These are phyloP conservation scores for Scortum barcoo DNA, from an alignment of 2,113 vertebrate genomes.

Conservation along the genomic window DNA sequence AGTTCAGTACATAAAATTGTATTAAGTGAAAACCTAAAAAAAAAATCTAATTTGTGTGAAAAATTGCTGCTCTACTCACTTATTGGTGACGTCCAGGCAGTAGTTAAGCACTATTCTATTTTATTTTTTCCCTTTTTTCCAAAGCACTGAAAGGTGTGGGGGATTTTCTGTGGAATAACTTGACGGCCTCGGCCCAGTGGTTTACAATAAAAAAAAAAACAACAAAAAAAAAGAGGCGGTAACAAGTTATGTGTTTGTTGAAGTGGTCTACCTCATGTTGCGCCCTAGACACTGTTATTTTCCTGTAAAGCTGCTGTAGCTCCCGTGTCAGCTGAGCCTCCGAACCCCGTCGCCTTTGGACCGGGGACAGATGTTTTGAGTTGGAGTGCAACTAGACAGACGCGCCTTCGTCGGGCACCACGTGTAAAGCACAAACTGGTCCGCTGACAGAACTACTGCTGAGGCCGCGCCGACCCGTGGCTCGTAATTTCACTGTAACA, in stretches of 20 bases:
- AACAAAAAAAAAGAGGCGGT: constrained; percentile 40
- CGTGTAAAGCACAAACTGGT: constrained; percentile 7
- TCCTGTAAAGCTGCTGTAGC: constrained; percentile 62
- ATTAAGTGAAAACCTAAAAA: constrained; percentile 38
- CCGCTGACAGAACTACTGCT: constrained; percentile 16
- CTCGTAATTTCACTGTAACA: constrained; percentile 15
- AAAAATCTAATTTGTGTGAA: constrained; percentile 25
- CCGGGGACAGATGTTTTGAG: constrained; percentile 9
- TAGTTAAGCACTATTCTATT: constrained; percentile 34
- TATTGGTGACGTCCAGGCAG: constrained; percentile 20
- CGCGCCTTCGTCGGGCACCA: neutral
- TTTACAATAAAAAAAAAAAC: no score
- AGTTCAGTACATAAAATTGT: constrained; percentile 20
- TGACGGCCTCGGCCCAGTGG: constrained; percentile 37
- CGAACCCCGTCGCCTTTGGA: neutral
- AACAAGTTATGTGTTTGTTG: constrained; percentile 29
- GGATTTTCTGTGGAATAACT: constrained; percentile 38
- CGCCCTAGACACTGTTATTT: constrained; percentile 41
- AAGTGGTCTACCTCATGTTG: constrained; percentile 71
- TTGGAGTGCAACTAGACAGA: neutral
- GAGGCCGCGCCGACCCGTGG: neutral
- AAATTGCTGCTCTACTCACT: constrained; percentile 47
- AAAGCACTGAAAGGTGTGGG: constrained; percentile 56
- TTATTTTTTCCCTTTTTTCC: neutral
- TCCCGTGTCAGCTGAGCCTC: constrained; percentile 37